A percentile compares a stretch with the other conserved stretches of the same genome.
Conservation (phyloP, 2,113 vertebrate species). For the Phaethon lepturus region DNA sequence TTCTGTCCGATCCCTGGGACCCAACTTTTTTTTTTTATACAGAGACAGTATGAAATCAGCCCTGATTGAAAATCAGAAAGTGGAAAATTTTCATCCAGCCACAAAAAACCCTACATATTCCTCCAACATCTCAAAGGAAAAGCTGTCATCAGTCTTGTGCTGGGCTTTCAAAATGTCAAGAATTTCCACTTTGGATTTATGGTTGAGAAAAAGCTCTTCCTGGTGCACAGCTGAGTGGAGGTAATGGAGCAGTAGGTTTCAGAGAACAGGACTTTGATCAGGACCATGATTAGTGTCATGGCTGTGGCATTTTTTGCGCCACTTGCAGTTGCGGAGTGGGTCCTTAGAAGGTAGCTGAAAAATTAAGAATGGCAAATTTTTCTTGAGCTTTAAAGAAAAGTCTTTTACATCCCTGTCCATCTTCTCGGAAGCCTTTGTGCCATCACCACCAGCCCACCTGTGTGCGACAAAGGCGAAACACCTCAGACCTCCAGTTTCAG, state of each 20-base stretch:
- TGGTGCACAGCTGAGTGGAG: background rate
- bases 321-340: background rate
- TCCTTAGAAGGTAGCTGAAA: background rate
- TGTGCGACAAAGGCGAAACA: background rate
- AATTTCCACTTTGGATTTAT: background rate
- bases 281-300: background rate
- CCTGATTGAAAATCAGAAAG: background rate
- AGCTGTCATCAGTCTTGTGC: background rate
- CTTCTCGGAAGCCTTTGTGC: background rate
- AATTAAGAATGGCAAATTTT: background rate
- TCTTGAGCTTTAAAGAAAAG: background rate
- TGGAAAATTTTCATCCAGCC: background rate
- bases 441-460: background rate
- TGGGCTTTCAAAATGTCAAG: background rate
- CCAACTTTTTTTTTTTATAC: background rate
- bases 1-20: background rate
- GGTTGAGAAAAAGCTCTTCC: background rate
- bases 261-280: background rate
- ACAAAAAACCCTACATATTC: background rate
- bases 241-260: background rate
- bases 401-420: background rate
- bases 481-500: background rate
- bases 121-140: background rate
- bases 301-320: background rate
- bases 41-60: background rate